phyloP scores from a whole-genome alignment of 2,113 vertebrate species.

The Felis catus region F.catus_Fca126_mat1.0 CM031420.1:23230001-23230500 shows the following conservation, averaged over 20 bases:
- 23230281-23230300: neutral
- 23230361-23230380: neutral
- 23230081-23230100: neutral
- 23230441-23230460: neutral
- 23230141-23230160: neutral
- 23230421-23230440: neutral
- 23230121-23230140: neutral
- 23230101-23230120: neutral
- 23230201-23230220: neutral
- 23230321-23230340: neutral
- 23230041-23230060: neutral
- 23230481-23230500: neutral
- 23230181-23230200: neutral
- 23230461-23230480: neutral
- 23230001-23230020: neutral
- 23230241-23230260: neutral
- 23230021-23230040: neutral
- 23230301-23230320: neutral
- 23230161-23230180: neutral
- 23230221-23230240: neutral
- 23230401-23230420: neutral
- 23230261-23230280: neutral
- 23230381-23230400: neutral
- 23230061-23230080: neutral
- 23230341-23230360: neutral